A percentile compares a stretch with the other conserved stretches of the same genome.
These are phyloP conservation scores for Chlamydotis undulata DNA, from an alignment of 2,113 vertebrate genomes.

Conservation along the genomic window DNA sequence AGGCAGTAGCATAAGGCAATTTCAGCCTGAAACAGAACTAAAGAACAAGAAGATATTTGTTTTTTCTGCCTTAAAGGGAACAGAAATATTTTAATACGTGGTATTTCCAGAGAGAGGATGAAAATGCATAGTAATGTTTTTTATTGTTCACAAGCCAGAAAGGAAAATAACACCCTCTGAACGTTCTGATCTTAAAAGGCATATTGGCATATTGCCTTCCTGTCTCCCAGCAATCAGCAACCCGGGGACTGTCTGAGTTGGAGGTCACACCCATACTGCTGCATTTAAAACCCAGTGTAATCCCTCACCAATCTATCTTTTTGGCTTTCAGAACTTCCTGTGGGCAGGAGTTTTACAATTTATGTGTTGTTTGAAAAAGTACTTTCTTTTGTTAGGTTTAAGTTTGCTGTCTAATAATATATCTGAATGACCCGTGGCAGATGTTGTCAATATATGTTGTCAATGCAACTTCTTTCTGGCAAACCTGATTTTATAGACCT, in stretches of 20 bases:
- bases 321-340: neutral
- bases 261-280: neutral
- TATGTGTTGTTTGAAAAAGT: neutral
- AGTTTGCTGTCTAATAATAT: neutral
- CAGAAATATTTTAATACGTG: neutral
- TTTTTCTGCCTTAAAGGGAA: neutral
- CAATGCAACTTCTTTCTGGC: neutral
- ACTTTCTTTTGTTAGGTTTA: neutral
- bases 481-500: constrained; percentile 32
- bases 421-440: neutral
- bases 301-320: neutral
- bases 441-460: neutral
- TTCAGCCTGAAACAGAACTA: neutral
- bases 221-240: neutral
- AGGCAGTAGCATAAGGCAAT: neutral
- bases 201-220: neutral
- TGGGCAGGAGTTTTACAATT: neutral
- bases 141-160: neutral
- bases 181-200: neutral
- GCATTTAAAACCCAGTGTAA: neutral
- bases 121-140: neutral
- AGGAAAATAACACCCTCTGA: constrained; percentile 9
- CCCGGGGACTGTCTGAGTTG: neutral
- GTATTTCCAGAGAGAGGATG: neutral
- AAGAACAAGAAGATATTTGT: neutral